phyloP scores from a whole-genome alignment of 2,888 invertebrate genomes.

The Dynastes tityus region DNA sequence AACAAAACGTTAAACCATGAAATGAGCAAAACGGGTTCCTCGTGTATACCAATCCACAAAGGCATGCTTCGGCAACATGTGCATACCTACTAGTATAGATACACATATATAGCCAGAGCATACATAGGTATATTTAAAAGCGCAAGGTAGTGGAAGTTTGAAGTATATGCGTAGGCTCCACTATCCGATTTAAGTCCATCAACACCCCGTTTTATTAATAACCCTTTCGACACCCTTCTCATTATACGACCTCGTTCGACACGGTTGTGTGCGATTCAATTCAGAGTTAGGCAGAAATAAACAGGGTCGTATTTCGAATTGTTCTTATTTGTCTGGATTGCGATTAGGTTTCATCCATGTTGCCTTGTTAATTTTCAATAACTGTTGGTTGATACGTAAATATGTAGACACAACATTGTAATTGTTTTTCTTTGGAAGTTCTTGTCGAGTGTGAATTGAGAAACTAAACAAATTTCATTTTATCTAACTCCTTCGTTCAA shows the following conservation, averaged over 20 bases:
- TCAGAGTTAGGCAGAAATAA: slow-evolving; percentile 30
- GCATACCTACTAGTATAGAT: background rate
- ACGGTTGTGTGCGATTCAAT: slow-evolving; percentile 43
- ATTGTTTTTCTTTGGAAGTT: background rate
- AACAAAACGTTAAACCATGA: slow-evolving; percentile 51
- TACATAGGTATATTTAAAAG: slow-evolving; percentile 6
- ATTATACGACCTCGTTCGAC: slow-evolving; percentile 49
- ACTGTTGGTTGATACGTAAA: background rate
- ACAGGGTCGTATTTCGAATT: slow-evolving; percentile 29
- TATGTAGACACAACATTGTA: slow-evolving; percentile 21
- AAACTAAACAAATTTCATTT: no score
- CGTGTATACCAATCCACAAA: slow-evolving; percentile 20
- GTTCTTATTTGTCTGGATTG: slow-evolving; percentile 20
- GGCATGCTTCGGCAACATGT: slow-evolving; percentile 30
- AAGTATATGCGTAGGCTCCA: slow-evolving; percentile 25
- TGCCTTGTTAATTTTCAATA: slow-evolving; percentile 24
- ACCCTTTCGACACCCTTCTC: slow-evolving; percentile 50
- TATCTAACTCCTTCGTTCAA: no score
- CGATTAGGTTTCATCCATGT: background rate
- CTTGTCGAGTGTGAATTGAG: no score
- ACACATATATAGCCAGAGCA: background rate
- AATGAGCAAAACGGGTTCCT: slow-evolving; percentile 50
- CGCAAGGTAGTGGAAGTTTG: background rate
- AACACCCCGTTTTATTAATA: slow-evolving; percentile 51
- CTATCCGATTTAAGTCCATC: slow-evolving; percentile 46